Percentiles rank a stretch among this genome's conserved stretches.
These are phyloP conservation scores for Allacma fusca DNA, from an alignment of 2,888 invertebrate species.

Conservation along the genomic window DNA sequence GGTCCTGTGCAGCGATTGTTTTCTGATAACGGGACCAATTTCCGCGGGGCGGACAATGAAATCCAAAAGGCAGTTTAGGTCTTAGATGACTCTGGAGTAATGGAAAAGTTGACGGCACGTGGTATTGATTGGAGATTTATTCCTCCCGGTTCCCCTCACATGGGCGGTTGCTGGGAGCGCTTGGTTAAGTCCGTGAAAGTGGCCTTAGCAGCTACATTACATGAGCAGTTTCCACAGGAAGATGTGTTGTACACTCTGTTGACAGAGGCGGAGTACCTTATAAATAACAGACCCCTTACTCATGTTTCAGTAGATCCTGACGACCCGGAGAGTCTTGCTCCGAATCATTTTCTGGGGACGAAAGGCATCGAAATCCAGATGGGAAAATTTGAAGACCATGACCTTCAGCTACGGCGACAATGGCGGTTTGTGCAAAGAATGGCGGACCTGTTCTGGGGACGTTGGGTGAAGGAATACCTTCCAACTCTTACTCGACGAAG, in stretches of 20 bases:
- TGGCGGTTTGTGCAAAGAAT: not conserved
- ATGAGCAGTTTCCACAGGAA: not conserved
- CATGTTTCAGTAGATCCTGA: constrained; percentile 58
- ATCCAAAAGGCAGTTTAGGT: constrained; percentile 68
- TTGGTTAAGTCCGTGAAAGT: not conserved
- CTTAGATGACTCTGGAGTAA: not conserved
- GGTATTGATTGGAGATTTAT: constrained; percentile 42
- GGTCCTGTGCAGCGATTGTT: constrained; percentile 63
- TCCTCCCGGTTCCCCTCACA: too few relatives aligned
- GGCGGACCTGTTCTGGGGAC: not conserved
- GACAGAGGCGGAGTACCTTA: constrained; percentile 37
- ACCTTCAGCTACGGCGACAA: not conserved
- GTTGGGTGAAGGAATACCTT: constrained; percentile 11
- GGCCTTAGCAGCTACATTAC: not conserved
- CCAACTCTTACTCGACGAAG: not conserved
- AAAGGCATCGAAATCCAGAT: too few relatives aligned
- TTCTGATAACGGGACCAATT: constrained; percentile 65
- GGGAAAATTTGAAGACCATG: constrained; percentile 1
- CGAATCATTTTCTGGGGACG: not conserved
- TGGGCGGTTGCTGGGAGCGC: constrained; percentile 22
- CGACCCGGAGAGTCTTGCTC: too few relatives aligned
- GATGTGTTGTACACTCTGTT: not conserved
- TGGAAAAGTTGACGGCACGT: not conserved
- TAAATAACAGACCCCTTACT: constrained; percentile 62
- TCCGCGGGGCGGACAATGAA: constrained; percentile 63